Evolutionary conservation across 1,140 invertebrate genomes (phyloP), one percentile per base, ranked within the genome.

Genomic region (Sycophila sp.): DNA sequence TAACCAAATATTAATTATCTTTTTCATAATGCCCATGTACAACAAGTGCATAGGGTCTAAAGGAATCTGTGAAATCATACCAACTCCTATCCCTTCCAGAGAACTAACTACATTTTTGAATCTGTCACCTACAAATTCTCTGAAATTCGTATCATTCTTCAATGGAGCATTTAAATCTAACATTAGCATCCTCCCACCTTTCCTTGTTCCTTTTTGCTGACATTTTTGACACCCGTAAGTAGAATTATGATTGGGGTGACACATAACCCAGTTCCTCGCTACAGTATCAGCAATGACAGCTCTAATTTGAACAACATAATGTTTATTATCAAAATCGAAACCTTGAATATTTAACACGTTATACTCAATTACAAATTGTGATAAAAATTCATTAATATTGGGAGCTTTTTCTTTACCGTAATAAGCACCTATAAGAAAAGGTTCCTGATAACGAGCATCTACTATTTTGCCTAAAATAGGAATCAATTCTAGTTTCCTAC

Each of bases 1-100:
- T 7, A 78, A 62, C 81, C 80, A 83, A 8, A 79, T 34, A 10
- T n/a, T 40, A 15, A 83, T 38, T 22, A 83, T 42, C 72, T 79
- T 81, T 71, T 73, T 78, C 0, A 72, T 66, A 8, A 81, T 26
- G 26, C 49, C 49, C 19, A 51, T 51, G 26, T 51, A 26, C 22
- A 51, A 51, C 4, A 24, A 15, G 26, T 51, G 49, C 17, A 51
- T 51, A 4, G 24, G 49, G 24, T 51, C 49, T 28, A 51, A 28
- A 3, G 49, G 49, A 22, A 51, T 15, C 24, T 51, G 49, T 8
- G 49, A 51, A 8, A 24, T n/a, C 24, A 51, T 24, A 7, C 49
- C 24, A 24, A 51, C 26, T 5, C 7, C 24, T 24, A 55, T 6
- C 51, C 4, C n/a, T 34, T 58, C 55, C 4, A 58, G 19, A 4